Percentiles rank a stretch among this genome's conserved stretches.
Conservation (phyloP, 2,113 vertebrate species). For the Poicephalus gulielmi region DNA sequence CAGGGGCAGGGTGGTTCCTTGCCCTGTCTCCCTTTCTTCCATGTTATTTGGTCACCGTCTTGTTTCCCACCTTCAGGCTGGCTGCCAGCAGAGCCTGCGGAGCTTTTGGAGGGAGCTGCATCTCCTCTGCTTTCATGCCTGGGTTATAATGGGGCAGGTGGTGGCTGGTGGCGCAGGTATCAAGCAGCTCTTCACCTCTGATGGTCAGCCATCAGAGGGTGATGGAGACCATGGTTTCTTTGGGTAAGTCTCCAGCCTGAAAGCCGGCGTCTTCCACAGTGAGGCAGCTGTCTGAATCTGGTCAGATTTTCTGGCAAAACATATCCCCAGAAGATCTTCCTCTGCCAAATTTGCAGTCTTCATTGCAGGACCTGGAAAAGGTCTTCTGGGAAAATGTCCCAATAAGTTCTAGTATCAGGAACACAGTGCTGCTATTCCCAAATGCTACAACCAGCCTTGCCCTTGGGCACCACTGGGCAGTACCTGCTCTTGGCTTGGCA, state of each 20-base stretch:
- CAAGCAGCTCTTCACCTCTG: neutral
- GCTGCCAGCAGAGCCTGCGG: accelerated
- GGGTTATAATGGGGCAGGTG: neutral
- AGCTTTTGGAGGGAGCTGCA: neutral
- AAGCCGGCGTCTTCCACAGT: neutral
- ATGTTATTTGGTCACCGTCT: accelerated
- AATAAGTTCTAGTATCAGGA: neutral
- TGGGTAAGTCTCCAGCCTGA: neutral
- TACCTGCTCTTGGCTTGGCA: neutral
- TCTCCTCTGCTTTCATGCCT: accelerated
- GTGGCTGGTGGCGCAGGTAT: neutral
- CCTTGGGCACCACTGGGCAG: neutral
- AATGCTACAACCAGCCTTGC: neutral
- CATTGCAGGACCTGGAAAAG: neutral
- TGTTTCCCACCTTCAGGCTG: neutral
- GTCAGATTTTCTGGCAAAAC: neutral
- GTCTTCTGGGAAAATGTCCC: neutral
- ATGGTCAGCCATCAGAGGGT: no score
- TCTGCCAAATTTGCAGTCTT: neutral
- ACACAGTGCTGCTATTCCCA: neutral
- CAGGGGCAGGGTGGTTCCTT: neutral
- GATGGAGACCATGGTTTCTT: neutral
- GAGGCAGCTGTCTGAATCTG: neutral
- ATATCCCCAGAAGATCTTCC: neutral
- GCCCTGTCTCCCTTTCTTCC: neutral